Base-by-base conservation (phyloP, 2,113 vertebrate genomes). In the Podocnemis expansa region DNA sequence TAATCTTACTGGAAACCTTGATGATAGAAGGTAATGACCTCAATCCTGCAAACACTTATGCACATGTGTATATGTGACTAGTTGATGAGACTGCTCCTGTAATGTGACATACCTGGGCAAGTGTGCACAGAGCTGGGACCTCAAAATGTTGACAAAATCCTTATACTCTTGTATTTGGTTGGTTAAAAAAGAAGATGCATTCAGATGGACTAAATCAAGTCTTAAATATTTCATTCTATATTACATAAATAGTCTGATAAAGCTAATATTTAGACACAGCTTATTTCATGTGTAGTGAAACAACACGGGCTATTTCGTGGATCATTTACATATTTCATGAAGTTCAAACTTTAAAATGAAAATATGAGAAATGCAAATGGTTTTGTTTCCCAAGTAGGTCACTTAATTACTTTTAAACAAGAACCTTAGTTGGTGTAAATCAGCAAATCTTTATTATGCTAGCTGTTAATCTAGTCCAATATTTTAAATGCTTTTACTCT, bases 41-140 rank as follows among this genome's bases (percentile, higher is more conserved):
- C 88, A 93, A 34, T 89, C 95, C 83, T 87, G 81, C 67, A 91
- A 94, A 91, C 83, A 78, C 43, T 89, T 91, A 67, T 0, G 1
- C 80, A 82, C 16, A 63, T 85, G 55, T 55, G 52, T 81, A 76
- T 84, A 27, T 93, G 76, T 85, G 93, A 89, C 94, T 55, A 96
- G 81, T 49, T 29, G 56, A 3, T 87, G 86, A 93, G 63, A 88
- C 82, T 38, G 51, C 82, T 51, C 31, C 43, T 27, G 38, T 92
- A 93, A 94, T 81, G 79, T 81, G 81, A 93, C 86, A 88, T 43
- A 70, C 85, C 84, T 1, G 84, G 88, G 80, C 88, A 95, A 51
- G 16, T 84, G 54, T 84, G 78, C 25, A 34, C 25, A n/a, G 70
- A 25, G 4, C 75, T 90, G 49, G 84, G 34, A 89, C 54, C 81